Conservation (phyloP, 2,888 invertebrate genomes). For the Leucania comma region DNA sequence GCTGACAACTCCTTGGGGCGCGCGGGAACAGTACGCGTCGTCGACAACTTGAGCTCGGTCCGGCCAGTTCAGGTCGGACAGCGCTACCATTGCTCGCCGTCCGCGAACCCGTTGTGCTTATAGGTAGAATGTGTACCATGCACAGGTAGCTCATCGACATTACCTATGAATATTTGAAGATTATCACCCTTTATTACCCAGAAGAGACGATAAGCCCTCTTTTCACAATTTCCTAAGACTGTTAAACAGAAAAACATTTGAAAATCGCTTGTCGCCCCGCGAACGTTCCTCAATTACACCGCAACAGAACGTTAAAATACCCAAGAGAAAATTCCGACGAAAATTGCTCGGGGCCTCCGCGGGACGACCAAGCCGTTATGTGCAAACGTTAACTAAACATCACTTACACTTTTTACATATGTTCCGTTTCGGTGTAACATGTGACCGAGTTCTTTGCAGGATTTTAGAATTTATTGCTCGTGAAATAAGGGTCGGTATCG, state of each 20-base stretch:
- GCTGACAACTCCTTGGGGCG: no score
- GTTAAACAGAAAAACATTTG: slow-evolving; percentile 35
- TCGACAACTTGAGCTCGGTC: no score
- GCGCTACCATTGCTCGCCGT: no score
- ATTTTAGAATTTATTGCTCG: slow-evolving; percentile 39
- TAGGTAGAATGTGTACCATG: no score
- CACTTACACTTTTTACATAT: slow-evolving; percentile 68
- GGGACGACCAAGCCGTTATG: slow-evolving; percentile 64
- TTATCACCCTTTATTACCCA: slow-evolving; percentile 23
- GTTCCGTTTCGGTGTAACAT: slow-evolving; percentile 63
- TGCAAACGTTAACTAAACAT: slow-evolving; percentile 69
- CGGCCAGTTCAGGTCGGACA: no score
- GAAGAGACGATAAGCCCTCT: slow-evolving; percentile 30
- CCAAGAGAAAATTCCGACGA: slow-evolving; percentile 76
- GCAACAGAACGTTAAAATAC: slow-evolving; percentile 67
- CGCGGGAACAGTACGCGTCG: no score
- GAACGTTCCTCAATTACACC: slow-evolving; percentile 57
- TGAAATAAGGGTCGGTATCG: slow-evolving; percentile 35
- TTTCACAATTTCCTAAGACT: slow-evolving; percentile 41
- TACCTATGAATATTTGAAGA: slow-evolving; percentile 1
- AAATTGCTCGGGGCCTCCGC: slow-evolving; percentile 71
- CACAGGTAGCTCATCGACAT: no score
- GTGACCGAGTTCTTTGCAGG: slow-evolving; percentile 20
- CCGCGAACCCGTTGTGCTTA: no score
- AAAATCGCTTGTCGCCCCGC: slow-evolving; percentile 55